Base-by-base conservation (phyloP, 2,888 invertebrate species). In the Drosophila cognata region DNA sequence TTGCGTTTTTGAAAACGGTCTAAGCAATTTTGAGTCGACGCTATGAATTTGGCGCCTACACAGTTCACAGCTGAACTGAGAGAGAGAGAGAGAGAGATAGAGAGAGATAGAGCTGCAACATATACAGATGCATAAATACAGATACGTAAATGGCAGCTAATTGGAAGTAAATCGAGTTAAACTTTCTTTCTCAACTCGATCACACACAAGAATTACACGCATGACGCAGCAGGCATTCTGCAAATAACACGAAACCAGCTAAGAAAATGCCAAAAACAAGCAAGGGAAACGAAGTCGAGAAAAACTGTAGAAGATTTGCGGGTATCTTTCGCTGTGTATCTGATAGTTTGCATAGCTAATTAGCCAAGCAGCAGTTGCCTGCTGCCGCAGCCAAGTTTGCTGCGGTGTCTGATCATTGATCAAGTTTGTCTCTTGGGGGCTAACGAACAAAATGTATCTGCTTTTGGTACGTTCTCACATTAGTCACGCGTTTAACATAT, bases 401-500 rank as follows among this genome's bases (percentile, higher is more conserved):
- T 70, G 66, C 77, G 75, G 82, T 77, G 60, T 70, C 68, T 65
- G 79, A 88, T 84, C 83, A 88, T 84, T 84, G 83, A 84, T 84
- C 83, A 84, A 79, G 80, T 66, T 56, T 36, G 55, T 29, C 28
- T 38, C 38, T 56, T 18, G 77, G 71, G 58, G 63, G 68, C 84
- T 82, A 88, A 84, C 86, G 88, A 82, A 85, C 81, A 62, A 71
- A 88, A 84, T 89, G 87, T 79, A 79, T 79, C 58, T 25, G 57
- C 21, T 57, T 57, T 43, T 71, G 88, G 77, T 82, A 87, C 89
- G 90, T 88, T 88, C 88, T 88, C 88, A 88, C 88, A 90, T 88
- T 88, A 88, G 90, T 91, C 88, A 88, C 91, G 91, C 91, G 85
- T 81, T 90, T 89, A 89, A 89, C 90, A 88, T 88, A 85, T 85